Evolutionary conservation across 2,888 invertebrate genomes (phyloP), one percentile per base, ranked within the genome.

Genomic region (Cheiracanthium punctorium): DNA sequence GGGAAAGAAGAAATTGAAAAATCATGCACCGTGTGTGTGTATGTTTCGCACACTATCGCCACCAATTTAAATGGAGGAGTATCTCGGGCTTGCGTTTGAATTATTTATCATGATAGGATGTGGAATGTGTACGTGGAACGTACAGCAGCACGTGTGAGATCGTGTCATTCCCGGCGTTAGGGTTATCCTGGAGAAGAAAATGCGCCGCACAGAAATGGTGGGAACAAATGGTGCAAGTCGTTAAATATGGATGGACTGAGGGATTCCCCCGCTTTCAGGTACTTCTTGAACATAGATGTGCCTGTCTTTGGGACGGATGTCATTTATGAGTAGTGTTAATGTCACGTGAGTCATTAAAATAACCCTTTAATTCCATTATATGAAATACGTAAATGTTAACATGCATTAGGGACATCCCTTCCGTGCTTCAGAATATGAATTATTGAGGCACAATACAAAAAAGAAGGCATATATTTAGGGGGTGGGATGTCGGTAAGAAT

Each of bases 31-130:
- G 43, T 33, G 52, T n/a, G 41, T 67, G 41, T 65, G 20, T 37
- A 28, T 28, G n/a, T 28, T 33, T 24, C 48, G 48, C 32, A 28
- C 65, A 28, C 65, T 72, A 24, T 24, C 67, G 17, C 65, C 80
- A 73, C 65, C 73, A 67, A 73, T 73, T 80, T 80, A 79, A 79
- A 79, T 52, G 41, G 30, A 29, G 32, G 24, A 69, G 8, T 10
- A n/a, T 28, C 20, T 48, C 37, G 28, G 4, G n/a, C n/a, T 14
- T 48, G 33, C 10, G 28, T 72, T 80, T 80, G 73, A 80, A 80
- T 73, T 73, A 73, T 80, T 73, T 72, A 80, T 80, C 69, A 48
- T 41, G 24, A 58, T 58, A 58, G 58, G 24, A 24, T 58, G 58
- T 58, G 24, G 58, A 20, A 24, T 24, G 24, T 58, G 48, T 10